A percentile compares a stretch with the other conserved stretches of the same genome.
phyloP scores from a whole-genome alignment of 2,888 invertebrate genomes.

The Miltochrista miniata region DNA sequence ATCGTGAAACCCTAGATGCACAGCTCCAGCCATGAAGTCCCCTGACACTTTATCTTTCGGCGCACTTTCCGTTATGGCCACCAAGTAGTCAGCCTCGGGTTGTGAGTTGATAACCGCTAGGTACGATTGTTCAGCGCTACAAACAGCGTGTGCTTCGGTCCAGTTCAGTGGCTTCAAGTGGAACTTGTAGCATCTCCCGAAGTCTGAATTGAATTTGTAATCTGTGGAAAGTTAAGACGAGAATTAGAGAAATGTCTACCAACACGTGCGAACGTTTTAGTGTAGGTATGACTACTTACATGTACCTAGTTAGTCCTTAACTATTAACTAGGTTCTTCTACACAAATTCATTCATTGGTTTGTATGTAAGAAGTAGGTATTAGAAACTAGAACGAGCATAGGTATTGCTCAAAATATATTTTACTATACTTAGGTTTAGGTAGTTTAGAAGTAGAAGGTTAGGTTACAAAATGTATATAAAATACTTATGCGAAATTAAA shows the following conservation, averaged over 20 bases:
- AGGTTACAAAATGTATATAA: no score
- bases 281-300: neutral
- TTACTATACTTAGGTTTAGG: no score
- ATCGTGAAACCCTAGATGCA: slow-evolving; percentile 46
- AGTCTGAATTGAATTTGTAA: slow-evolving; percentile 46
- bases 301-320: no score
- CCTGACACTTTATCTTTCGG: slow-evolving; percentile 2
- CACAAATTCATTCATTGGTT: no score
- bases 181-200: slow-evolving; percentile 64
- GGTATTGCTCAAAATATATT: no score
- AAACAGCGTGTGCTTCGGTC: slow-evolving; percentile 57
- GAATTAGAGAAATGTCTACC: no score
- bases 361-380: no score
- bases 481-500: no score
- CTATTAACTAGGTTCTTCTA: no score
- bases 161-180: slow-evolving; percentile 57
- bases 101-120: slow-evolving; percentile 57
- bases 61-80: slow-evolving; percentile 9
- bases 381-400: no score
- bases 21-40: slow-evolving; percentile 18
- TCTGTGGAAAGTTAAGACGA: slow-evolving; percentile 39
- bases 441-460: no score
- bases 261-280: neutral
- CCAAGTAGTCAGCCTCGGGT: slow-evolving; percentile 21
- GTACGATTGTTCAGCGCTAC: slow-evolving; percentile 59